Base-by-base conservation (phyloP, 2,113 vertebrate genomes). In the Trichomycterus rosablanca region DNA sequence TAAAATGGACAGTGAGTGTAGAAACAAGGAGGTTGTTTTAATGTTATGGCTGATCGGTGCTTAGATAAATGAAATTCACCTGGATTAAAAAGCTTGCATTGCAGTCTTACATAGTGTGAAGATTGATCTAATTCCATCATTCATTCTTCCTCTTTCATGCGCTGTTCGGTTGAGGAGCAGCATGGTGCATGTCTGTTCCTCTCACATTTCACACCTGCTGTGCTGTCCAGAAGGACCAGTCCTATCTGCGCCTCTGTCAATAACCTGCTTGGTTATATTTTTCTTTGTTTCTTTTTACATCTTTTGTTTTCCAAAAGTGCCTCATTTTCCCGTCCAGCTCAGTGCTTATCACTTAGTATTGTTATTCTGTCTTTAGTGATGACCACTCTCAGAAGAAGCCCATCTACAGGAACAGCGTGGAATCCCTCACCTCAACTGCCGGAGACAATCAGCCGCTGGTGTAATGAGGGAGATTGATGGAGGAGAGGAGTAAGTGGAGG, bases 331-430 rank as follows among this genome's bases (percentile, higher is more conserved):
- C n/a, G n/a, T n/a, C n/a, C n/a, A n/a, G n/a, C 26, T 30, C 7
- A 30, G 7, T 30, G 8, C 15, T 59, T 26, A 20, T 30, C 40
- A 15, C 19, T 1, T 4, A 0, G 34, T 14, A 8, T 48, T 48
- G 45, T 32, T 43, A 3, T 54, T 34, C 15, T 28, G 15, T 32
- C 48, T 37, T 22, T 71, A 89, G 86, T 59, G 83, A 89, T 74
- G 87, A 89, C 77, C 81, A 34, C 18, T 87, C 84, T 42, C 85
- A 86, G 82, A 88, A 83, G 68, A 87, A 88, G 71, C 87, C 87
- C 20, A 86, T 89, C 80, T 89, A 88, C 84, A 84, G 44, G 75
- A 50, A 12, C 72, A 88, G 85, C 22, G 59, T 54, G 14, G 84
- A 87, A 67, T 86, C 85, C 40, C 68, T 88, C 39, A 60, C 77